Percentiles rank a stretch among this genome's conserved stretches.
These are phyloP conservation scores for Podiceps cristatus DNA, from an alignment of 2,113 vertebrate genomes.

Conservation along the genomic window DNA sequence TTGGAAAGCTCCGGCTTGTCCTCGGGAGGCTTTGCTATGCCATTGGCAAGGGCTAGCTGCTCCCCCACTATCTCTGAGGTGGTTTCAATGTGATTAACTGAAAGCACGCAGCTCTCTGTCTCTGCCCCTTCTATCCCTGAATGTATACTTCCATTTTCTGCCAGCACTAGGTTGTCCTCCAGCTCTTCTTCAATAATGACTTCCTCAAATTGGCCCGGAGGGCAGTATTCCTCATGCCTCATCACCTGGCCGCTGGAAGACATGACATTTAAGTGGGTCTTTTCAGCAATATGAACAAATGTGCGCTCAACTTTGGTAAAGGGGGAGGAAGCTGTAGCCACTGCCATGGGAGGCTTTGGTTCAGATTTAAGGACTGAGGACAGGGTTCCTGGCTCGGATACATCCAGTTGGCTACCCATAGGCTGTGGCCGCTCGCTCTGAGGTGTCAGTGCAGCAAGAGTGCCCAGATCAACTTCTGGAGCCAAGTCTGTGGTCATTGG, in stretches of 20 bases:
- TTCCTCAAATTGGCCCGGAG: constrained; percentile 67
- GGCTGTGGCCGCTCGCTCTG: constrained; percentile 83
- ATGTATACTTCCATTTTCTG: constrained; percentile 60
- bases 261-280: constrained; percentile 94
- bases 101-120: constrained; percentile 60
- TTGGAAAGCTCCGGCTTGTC: neutral
- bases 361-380: constrained; percentile 89
- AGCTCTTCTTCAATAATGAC: constrained; percentile 60
- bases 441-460: constrained; percentile 79
- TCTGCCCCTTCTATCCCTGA: constrained; percentile 55
- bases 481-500: constrained; percentile 81
- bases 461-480: constrained; percentile 85
- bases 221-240: constrained; percentile 76
- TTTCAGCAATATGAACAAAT: constrained; percentile 95
- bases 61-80: constrained; percentile 48
- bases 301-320: constrained; percentile 97
- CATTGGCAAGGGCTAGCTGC: constrained; percentile 39
- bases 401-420: constrained; percentile 82
- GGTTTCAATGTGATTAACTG: constrained; percentile 27
- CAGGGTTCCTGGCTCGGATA: constrained; percentile 86
- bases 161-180: constrained; percentile 33
- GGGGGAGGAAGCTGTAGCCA: constrained; percentile 85
- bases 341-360: constrained; percentile 78
- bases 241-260: constrained; percentile 84
- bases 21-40: neutral